Evolutionary conservation across 2,888 invertebrate species (phyloP).

Genomic region (Ochlodes sylvanus): DNA sequence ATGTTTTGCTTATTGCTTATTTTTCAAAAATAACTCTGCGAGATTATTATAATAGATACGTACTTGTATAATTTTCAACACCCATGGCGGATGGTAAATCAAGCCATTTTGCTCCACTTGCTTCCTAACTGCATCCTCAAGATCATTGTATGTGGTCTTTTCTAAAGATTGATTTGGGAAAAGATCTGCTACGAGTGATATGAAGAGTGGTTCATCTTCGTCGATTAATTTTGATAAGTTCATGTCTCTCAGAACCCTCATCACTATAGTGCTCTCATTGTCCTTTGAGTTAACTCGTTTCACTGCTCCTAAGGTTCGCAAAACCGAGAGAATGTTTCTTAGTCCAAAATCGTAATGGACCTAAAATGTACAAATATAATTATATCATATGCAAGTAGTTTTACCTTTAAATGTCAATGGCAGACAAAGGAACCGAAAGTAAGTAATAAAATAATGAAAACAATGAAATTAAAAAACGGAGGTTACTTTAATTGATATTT

Average conservation of each 20-base stretch:
- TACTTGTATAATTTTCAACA: conserved; percentile 96
- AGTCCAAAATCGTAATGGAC: conserved; percentile 99
- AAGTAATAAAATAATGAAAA: too few species aligned
- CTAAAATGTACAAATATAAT: conserved; percentile 62
- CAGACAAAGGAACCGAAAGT: too few species aligned
- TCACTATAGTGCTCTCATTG: conserved; percentile 97
- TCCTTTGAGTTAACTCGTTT: conserved; percentile 96
- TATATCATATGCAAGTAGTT: not conserved
- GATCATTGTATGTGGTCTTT: conserved; percentile 94
- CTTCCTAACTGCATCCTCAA: conserved; percentile 94
- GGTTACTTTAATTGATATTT: too few species aligned
- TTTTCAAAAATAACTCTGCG: too few species aligned
- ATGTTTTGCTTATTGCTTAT: too few species aligned
- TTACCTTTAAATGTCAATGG: too few species aligned
- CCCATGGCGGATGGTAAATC: conserved; percentile 97
- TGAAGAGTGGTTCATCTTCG: conserved; percentile 98
- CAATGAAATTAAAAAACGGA: too few species aligned
- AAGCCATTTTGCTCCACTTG: conserved; percentile 93
- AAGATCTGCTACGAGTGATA: conserved; percentile 96
- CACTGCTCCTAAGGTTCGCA: conserved; percentile 95
- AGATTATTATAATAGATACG: too few species aligned
- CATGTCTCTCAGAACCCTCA: conserved; percentile 99
- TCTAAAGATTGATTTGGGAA: conserved; percentile 98
- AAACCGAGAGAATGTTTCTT: conserved; percentile 96
- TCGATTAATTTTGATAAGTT: conserved; percentile 98